Base-by-base conservation (phyloP, 2,888 invertebrate species). In the Drosophila kokeensis region DNA sequence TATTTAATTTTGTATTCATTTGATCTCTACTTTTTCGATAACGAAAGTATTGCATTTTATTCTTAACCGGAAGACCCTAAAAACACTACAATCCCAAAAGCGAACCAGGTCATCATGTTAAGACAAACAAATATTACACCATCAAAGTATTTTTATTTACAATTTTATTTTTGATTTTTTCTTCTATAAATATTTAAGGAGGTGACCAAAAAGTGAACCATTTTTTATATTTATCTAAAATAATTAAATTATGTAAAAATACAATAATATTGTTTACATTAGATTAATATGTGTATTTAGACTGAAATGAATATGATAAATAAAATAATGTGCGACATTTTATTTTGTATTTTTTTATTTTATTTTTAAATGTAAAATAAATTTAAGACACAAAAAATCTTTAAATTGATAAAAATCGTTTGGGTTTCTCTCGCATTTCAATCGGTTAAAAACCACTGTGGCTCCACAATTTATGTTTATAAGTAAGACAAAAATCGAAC, bases 371-470 rank as follows among this genome's bases (percentile, higher is more conserved):
- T 3, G 21, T 24, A 24, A 45, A 7, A 7, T 13, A 2, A 7
- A 21, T 13, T 21, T 21, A 2, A 4, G 4, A 2, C 0, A 4
- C 1, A 15, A 21, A 21, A 0, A 21, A 21, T 7, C 13, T 21
- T 45, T 7, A 4, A 4, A 21, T 1, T 21, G 45, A 45, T 21
- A 21, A 7, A 45, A 8, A 21, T 15, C 15, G 13, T 4, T 13
- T 7, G 13, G 0, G 7, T 21, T 45, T 4, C 42, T 1, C 1
- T 15, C 6, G 36, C 27, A 27, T 49, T 49, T 53, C 7, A 15
- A 54, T 30, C 18, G 13, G 1, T 0, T 2, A 15, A 0, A 2
- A 24, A 57, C 67, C 84, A 82, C 61, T 75, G 84, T 82, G 30
- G 45, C 2, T 7, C 2, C 21, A 13, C 54, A 60, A 60, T 77